A percentile compares a stretch with the other conserved stretches of the same genome.
These are phyloP conservation scores for Labeo calbasu DNA, from an alignment of 2,797 vertebrate species.

Conservation along the genomic window DNA sequence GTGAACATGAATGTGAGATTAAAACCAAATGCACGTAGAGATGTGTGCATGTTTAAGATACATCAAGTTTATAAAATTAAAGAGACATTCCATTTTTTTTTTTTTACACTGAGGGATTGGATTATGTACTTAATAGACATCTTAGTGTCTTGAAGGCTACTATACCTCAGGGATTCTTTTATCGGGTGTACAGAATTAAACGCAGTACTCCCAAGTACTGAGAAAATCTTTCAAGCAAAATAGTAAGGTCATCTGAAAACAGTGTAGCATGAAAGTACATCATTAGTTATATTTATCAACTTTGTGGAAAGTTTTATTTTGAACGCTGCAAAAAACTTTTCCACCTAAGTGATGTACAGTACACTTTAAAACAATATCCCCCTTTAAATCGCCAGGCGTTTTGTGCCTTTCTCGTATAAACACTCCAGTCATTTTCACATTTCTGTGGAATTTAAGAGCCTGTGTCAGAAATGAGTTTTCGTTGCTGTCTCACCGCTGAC, in stretches of 20 bases:
- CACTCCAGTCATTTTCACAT: background rate
- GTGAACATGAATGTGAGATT: background rate
- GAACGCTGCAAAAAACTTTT: background rate
- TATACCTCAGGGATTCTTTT: slow-evolving; percentile 14
- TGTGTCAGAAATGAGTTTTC: background rate
- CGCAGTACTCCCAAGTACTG: background rate
- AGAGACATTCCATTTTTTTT: background rate
- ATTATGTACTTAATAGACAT: background rate
- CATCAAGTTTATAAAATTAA: background rate
- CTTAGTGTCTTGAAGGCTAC: background rate
- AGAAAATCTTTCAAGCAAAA: background rate
- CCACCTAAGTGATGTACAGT: background rate
- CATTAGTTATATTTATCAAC: background rate
- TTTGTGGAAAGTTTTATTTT: background rate
- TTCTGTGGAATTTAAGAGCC: background rate
- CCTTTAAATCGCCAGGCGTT: background rate
- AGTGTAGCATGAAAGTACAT: slow-evolving; percentile 2
- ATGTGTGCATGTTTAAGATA: slow-evolving; percentile 12
- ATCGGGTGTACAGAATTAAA: background rate
- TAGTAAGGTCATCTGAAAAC: background rate
- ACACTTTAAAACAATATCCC: background rate
- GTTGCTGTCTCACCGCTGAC: background rate
- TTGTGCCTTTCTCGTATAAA: background rate
- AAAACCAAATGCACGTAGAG: background rate
- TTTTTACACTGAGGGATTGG: background rate